Evolutionary conservation across 2,797 vertebrate species (phyloP), one percentile per base, ranked within the genome.

Genomic region (Dicrostonyx torquatus): DNA sequence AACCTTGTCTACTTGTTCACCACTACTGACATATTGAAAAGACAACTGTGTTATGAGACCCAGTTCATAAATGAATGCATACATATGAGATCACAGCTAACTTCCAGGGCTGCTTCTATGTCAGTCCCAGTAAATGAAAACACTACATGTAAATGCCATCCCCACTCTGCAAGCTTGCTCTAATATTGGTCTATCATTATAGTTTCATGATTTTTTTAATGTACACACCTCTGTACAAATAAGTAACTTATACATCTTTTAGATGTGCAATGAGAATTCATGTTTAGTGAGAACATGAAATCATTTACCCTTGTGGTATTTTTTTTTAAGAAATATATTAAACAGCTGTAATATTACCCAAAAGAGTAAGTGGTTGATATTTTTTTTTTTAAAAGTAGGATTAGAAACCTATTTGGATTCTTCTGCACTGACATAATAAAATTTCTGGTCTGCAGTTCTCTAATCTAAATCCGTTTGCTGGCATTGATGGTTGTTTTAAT

Each of bases 361-460:
- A 43, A 29, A 70, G 5, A 73, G 0, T 31, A 37, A 6, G 40
- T 80, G 4, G 8, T 60, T 84, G 72, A 76, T 92, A 89, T 68
- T 89, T 94, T 45, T 58, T 89, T 43, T 66, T 68, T 75, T 58
- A 20, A 2, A 68, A 77, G 13, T 50, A 1, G 18, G 1, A 14
- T 40, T 72, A 20, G 40, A 77, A 93, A 86, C 14, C 60, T 72
- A 40, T 55, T 58, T 64, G 87, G 64, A 11, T 18, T 90, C 84
- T 55, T 87, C 31, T 93, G 26, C 37, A 66, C 66, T 92, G 24
- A 76, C 48, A 20, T 87, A 86, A 62, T 58, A 66, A 80, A 76
- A 90, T 72, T 14, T 76, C 40, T 78, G 12, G 43, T 94, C 66
- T 48, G 80, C 6, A n/a, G 82, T 95, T 94, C 48, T 94, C 18